Evolutionary conservation across 2,113 vertebrate genomes (phyloP), one percentile per base, ranked within the genome.

Genomic region (Phoxinus phoxinus): DNA sequence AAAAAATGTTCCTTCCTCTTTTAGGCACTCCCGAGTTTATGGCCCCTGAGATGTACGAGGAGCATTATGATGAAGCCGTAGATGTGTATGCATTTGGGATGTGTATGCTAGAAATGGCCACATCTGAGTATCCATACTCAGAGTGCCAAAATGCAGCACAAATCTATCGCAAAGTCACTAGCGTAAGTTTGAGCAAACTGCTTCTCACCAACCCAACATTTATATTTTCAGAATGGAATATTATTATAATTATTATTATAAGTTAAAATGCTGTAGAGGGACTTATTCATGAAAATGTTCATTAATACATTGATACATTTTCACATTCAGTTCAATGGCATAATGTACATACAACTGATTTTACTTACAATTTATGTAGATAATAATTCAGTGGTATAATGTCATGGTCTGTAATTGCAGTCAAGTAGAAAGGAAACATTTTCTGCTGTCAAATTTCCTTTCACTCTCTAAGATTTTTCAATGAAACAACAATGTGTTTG

Each of bases 51-150:
- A 99, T 99, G 98, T 99, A 99, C 0, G 98, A 99, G 90, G 98
- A 99, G 51, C 98, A 99, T 91, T 99, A 99, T 0, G 97, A 99
- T 2, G 98, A 99, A 87, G 96, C 97, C 0, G 98, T 99, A 82
- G 98, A 99, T 3, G 98, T 99, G 59, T 99, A 99, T 0, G 98
- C 98, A 5, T 99, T 99, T 35, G 98, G 98, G 85, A 99, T 99
- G 98, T 99, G 98, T 89, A 99, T 99, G 98, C 91, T 99, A 92
- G 98, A 99, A 95, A 99, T 99, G 98, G 98, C 98, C 87, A 99
- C 98, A 83, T 99, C 98, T 6, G 98, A 99, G 93, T 99, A 99
- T 87, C 98, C 98, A 46, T 99, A 99, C 93, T 97, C 98, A 0
- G 98, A 99, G 94, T 99, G 98, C 93, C 98, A 99, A 94, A 99